These are phyloP conservation scores for Phyllotis vaccarum DNA, from an alignment of 2,797 vertebrate genomes.

Conservation along the genomic window DNA sequence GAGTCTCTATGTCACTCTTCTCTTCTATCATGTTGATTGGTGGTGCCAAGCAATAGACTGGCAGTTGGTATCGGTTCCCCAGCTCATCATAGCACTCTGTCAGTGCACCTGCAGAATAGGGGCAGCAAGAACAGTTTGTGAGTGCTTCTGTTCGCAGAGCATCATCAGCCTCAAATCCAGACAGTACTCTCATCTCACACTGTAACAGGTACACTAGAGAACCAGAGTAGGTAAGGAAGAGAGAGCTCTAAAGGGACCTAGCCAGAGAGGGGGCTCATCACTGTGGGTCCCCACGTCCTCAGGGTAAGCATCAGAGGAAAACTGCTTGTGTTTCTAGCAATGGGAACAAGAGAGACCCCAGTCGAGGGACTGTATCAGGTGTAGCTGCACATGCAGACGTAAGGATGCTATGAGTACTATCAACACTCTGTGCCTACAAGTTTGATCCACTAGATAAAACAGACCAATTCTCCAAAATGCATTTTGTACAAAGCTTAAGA, in stretches of 20 bases:
- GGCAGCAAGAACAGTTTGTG: neutral
- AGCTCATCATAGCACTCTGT: conserved; percentile 99
- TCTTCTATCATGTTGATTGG: conserved; percentile 99
- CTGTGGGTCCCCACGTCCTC: neutral
- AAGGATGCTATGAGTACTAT: neutral
- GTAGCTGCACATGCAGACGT: neutral
- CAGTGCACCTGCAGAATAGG: conserved; percentile 92
- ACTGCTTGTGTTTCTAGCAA: neutral
- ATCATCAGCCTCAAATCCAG: neutral
- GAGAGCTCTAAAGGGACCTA: neutral
- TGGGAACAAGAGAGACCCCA: neutral
- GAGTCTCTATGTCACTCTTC: conserved; percentile 93
- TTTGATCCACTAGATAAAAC: neutral
- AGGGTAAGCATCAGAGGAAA: neutral
- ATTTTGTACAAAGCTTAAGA: neutral
- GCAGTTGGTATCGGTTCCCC: conserved; percentile 99
- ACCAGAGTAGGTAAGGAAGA: neutral
- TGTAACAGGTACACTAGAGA: neutral
- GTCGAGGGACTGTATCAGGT: neutral
- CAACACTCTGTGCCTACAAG: neutral
- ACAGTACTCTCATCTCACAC: too few species aligned
- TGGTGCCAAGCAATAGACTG: conserved; percentile 97
- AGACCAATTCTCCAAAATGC: neutral
- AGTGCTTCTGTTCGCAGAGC: neutral
- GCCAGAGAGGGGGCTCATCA: neutral